phyloP scores from a whole-genome alignment of 2,888 invertebrate species.

The Meteorus colon region DNA sequence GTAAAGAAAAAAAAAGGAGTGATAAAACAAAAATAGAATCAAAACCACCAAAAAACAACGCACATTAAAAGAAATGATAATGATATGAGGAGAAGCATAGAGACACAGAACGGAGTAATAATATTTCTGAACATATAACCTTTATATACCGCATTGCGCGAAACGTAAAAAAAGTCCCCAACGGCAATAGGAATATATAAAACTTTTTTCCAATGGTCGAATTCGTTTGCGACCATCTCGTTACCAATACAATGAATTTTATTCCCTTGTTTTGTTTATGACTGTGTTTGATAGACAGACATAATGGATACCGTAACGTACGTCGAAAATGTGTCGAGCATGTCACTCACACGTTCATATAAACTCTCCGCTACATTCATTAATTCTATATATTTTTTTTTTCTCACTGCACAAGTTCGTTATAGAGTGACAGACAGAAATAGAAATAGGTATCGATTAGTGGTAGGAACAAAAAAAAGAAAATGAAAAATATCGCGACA shows the following conservation, averaged over 20 bases:
- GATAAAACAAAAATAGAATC: too few species aligned
- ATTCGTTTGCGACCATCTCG: conserved; percentile 41
- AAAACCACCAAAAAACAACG: not conserved
- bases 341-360: conserved; percentile 14
- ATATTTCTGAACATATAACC: conserved; percentile 57
- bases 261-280: not conserved
- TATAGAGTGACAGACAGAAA: not conserved
- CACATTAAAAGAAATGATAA: conserved; percentile 15
- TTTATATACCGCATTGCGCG: conserved; percentile 45
- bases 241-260: conserved; percentile 29
- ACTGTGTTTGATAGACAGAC: conserved; percentile 19
- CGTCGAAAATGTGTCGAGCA: conserved; percentile 24
- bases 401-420: not conserved
- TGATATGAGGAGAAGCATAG: conserved; percentile 15
- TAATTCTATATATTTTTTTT: conserved; percentile 13
- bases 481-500: not conserved
- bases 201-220: conserved; percentile 42
- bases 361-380: not conserved
- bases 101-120: conserved; percentile 47
- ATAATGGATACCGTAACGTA: conserved; percentile 9
- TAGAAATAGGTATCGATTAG: not conserved
- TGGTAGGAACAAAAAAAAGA: not conserved
- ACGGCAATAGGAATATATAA: conserved; percentile 53
- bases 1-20: not conserved
- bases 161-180: conserved; percentile 31